phyloP scores from a whole-genome alignment of 2,113 vertebrate genomes.

The Poecile atricapillus region DNA sequence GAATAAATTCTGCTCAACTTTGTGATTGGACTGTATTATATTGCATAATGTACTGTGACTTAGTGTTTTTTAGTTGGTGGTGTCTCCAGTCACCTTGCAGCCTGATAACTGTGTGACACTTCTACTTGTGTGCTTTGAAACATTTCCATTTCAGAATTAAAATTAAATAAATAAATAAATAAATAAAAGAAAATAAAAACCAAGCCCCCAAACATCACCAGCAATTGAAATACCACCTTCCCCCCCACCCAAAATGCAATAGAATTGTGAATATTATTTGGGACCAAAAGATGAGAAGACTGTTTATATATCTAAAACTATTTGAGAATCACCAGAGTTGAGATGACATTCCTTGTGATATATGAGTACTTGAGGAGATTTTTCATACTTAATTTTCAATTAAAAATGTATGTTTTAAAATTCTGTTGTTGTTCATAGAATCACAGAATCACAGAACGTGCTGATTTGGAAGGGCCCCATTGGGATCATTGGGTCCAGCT shows the following conservation, averaged over 20 bases:
- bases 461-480: neutral
- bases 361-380: neutral
- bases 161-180: neutral
- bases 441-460: neutral
- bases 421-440: neutral
- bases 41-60: fast-evolving
- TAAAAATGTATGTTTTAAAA: neutral
- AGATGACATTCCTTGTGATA: neutral
- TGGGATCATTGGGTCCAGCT: neutral
- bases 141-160: neutral
- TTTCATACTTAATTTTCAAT: neutral
- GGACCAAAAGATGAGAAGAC: neutral
- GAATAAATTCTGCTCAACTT: neutral
- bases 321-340: neutral
- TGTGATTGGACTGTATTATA: neutral
- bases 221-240: neutral
- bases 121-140: neutral
- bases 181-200: neutral
- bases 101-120: neutral
- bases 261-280: neutral
- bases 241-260: fast-evolving
- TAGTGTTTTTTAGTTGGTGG: neutral
- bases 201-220: fast-evolving
- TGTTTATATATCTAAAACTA: neutral
- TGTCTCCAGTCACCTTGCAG: neutral